Percentiles rank a stretch among this genome's conserved stretches.
phyloP scores from a whole-genome alignment of 92 coral and sea anemone species.

The Heteractis magnifica region DNA sequence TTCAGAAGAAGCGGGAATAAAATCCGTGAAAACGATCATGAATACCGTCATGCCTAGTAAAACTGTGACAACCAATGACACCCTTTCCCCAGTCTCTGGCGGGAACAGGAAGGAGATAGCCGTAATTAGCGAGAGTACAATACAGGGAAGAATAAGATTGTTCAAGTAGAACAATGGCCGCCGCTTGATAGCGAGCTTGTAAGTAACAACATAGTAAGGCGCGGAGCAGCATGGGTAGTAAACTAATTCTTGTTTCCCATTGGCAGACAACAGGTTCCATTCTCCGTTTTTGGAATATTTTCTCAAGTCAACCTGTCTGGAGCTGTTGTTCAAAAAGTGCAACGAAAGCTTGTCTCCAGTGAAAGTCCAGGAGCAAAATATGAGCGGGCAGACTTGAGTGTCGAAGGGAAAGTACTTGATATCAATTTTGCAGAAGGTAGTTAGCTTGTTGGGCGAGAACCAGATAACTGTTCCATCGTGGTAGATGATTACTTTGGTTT shows the following conservation, averaged over 20 bases:
- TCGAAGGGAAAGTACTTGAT: conserved; percentile 83
- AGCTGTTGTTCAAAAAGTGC: conserved; percentile 32
- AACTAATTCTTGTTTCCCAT: conserved; percentile 43
- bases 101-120: conserved; percentile 83
- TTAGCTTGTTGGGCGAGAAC: conserved; percentile 76
- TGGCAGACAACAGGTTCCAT: conserved; percentile 72
- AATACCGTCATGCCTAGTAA: conserved; percentile 94
- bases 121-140: conserved; percentile 78
- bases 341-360: conserved; percentile 59
- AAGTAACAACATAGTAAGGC: conserved; percentile 70
- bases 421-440: conserved; percentile 73
- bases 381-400: conserved; percentile 67
- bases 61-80: conserved; percentile 88
- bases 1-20: conserved; percentile 93
- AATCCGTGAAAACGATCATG: conserved; percentile 88
- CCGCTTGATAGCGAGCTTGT: conserved; percentile 57
- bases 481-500: conserved; percentile 67
- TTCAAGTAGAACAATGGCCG: conserved; percentile 81
- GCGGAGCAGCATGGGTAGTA: conserved; percentile 73
- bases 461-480: conserved; percentile 67
- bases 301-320: conserved; percentile 42
- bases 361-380: conserved; percentile 85
- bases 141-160: conserved; percentile 84
- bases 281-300: conserved; percentile 68
- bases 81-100: conserved; percentile 96